A percentile compares a stretch with the other conserved stretches of the same genome.
Evolutionary conservation across 2,888 invertebrate genomes (phyloP).

Genomic region (Incurvaria masculella): DNA sequence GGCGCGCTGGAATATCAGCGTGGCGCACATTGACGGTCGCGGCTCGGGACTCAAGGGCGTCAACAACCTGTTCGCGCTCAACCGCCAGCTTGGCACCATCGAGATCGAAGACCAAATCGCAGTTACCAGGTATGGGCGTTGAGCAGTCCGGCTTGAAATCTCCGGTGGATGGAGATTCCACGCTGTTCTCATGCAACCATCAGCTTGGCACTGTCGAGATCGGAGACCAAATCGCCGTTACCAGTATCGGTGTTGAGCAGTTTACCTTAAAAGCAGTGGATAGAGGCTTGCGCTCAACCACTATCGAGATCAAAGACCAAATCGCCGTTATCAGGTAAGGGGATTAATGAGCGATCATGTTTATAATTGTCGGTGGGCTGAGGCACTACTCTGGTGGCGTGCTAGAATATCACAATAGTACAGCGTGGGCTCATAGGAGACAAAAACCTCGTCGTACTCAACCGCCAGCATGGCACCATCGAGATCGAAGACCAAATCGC

Average conservation of each 20-base stretch:
- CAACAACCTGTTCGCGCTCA: slow-evolving; percentile 75
- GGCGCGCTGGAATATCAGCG: slow-evolving; percentile 78
- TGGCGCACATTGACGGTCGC: slow-evolving; percentile 86
- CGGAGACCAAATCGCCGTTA: slow-evolving; percentile 84
- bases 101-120: slow-evolving; percentile 91
- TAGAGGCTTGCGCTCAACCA: too few species aligned
- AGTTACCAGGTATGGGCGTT: slow-evolving; percentile 80
- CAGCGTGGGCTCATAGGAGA: slow-evolving; percentile 86
- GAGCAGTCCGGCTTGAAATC: too few species aligned
- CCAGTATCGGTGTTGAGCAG: too few species aligned
- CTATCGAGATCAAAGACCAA: slow-evolving; percentile 89
- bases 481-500: slow-evolving; percentile 91
- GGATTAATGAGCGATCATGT: too few species aligned
- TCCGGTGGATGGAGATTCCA: too few species aligned
- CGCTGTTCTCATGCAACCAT: too few species aligned
- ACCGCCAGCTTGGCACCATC: slow-evolving; percentile 79
- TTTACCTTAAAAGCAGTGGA: too few species aligned
- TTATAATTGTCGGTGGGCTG: too few species aligned
- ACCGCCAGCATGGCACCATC: slow-evolving; percentile 79
- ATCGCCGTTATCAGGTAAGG: slow-evolving; percentile 80
- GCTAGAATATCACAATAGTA: too few species aligned
- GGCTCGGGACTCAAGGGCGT: slow-evolving; percentile 88
- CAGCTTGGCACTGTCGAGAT: slow-evolving; percentile 88
- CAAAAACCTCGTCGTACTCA: slow-evolving; percentile 75
- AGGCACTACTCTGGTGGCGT: too few species aligned